These are phyloP conservation scores for Cyrtonyx montezumae DNA, from an alignment of 2,113 vertebrate genomes.

Conservation along the genomic window DNA sequence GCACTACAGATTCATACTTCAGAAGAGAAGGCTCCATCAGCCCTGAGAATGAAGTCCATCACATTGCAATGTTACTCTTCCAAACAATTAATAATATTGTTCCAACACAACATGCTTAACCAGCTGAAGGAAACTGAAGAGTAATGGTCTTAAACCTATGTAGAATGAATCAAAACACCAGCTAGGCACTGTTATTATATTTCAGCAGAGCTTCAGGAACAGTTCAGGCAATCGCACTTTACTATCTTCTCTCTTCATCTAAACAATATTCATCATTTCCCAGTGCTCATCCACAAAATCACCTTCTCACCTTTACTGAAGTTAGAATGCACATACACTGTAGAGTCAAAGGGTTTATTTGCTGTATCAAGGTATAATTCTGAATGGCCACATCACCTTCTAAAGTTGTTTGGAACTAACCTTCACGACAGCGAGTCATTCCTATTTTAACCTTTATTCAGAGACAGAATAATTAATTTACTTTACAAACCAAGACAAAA, in stretches of 20 bases:
- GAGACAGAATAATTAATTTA: not conserved
- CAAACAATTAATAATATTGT: not conserved
- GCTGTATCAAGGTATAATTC: not conserved
- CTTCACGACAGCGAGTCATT: not conserved
- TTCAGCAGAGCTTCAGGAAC: not conserved
- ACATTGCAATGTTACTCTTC: not conserved
- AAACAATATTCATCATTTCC: not conserved
- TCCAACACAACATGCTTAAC: not conserved
- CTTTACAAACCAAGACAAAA: not conserved
- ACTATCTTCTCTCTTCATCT: not conserved
- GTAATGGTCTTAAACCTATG: accelerated
- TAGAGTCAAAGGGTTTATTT: not conserved
- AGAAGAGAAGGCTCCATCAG: not conserved
- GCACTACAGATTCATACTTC: not conserved
- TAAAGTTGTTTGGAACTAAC: not conserved
- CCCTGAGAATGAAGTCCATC: not conserved
- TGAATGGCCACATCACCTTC: not conserved
- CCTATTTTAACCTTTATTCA: not conserved
- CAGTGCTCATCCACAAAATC: not conserved
- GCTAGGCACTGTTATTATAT: not conserved
- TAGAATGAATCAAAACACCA: not conserved
- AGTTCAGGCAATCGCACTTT: not conserved
- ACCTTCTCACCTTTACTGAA: not conserved
- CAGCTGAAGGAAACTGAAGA: not conserved
- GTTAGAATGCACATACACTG: not conserved